These are phyloP conservation scores for Macrophya annulata DNA, from an alignment of 2,888 invertebrate species.

Conservation along the genomic window DNA sequence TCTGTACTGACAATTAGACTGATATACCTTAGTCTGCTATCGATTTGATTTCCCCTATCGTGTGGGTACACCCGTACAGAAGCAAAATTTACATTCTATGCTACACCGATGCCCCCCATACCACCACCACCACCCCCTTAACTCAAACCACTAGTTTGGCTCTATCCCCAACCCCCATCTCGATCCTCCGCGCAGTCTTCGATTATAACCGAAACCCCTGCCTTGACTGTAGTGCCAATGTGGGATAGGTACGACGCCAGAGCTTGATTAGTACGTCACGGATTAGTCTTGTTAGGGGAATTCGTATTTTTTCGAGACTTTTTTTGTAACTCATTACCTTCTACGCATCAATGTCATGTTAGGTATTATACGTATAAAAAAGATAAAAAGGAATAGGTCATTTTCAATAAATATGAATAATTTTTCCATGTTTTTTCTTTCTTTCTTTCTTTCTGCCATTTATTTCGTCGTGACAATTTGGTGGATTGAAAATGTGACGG, in stretches of 20 bases:
- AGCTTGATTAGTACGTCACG: conserved; percentile 45
- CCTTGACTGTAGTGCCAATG: conserved; percentile 54
- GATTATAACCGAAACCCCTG: conserved; percentile 75
- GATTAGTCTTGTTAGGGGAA: conserved; percentile 16
- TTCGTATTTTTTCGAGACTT: background rate
- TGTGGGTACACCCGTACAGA: conserved; percentile 73
- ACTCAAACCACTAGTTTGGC: conserved; percentile 63
- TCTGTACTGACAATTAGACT: conserved; percentile 81
- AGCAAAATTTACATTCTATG: conserved; percentile 77
- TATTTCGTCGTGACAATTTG: background rate
- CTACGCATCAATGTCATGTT: background rate
- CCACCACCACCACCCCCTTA: conserved; percentile 63
- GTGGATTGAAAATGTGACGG: background rate
- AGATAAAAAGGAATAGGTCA: background rate
- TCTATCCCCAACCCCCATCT: conserved; percentile 63
- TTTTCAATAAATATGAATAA: background rate
- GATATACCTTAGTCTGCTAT: conserved; percentile 80
- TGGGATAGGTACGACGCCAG: conserved; percentile 50
- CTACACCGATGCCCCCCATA: conserved; percentile 63
- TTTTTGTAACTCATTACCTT: background rate
- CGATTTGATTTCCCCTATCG: conserved; percentile 79
- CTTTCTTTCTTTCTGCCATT: background rate
- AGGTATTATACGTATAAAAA: background rate
- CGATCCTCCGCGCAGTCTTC: conserved; percentile 70
- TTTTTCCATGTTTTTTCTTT: background rate